Percentiles rank a stretch among this genome's conserved stretches.
phyloP scores from a whole-genome alignment of 2,113 vertebrate genomes.

The Gymnarchus niloticus region DNA sequence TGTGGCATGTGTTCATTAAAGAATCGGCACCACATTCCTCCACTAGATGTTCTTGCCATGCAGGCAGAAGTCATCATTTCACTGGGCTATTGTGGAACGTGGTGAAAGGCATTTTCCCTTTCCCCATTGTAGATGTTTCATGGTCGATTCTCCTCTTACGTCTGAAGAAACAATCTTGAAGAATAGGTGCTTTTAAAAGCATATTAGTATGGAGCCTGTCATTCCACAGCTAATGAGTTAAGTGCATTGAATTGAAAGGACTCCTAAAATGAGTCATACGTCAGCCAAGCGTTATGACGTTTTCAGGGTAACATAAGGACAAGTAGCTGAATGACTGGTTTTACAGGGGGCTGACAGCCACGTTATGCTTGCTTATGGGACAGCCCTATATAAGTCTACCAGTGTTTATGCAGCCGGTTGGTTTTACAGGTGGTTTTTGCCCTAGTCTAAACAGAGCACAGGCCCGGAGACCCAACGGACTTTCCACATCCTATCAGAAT shows the following conservation, averaged over 20 bases:
- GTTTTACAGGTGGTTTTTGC: conserved; percentile 46
- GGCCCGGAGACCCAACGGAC: conserved; percentile 25
- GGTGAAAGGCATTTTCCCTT: not conserved
- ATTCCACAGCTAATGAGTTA: not conserved
- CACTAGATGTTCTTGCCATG: not conserved
- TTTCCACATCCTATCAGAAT: conserved; percentile 39
- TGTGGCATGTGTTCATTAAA: not conserved
- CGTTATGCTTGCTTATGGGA: conserved; percentile 27
- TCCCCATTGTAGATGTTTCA: not conserved
- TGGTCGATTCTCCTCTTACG: not conserved
- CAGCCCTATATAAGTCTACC: conserved; percentile 34
- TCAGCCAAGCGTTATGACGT: not conserved
- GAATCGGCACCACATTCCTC: not conserved
- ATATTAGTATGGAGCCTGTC: not conserved
- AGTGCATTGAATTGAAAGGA: not conserved
- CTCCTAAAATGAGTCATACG: not conserved
- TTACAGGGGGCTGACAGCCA: not conserved
- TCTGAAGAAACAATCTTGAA: not conserved
- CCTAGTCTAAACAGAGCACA: conserved; percentile 45
- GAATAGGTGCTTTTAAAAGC: not conserved
- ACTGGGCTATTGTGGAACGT: not conserved
- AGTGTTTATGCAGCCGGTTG: conserved; percentile 49
- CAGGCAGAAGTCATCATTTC: not conserved
- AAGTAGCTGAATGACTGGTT: not conserved
- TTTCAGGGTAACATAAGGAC: not conserved